phyloP scores from a whole-genome alignment of 2,888 invertebrate genomes.

The Chironomus tentans region DNA sequence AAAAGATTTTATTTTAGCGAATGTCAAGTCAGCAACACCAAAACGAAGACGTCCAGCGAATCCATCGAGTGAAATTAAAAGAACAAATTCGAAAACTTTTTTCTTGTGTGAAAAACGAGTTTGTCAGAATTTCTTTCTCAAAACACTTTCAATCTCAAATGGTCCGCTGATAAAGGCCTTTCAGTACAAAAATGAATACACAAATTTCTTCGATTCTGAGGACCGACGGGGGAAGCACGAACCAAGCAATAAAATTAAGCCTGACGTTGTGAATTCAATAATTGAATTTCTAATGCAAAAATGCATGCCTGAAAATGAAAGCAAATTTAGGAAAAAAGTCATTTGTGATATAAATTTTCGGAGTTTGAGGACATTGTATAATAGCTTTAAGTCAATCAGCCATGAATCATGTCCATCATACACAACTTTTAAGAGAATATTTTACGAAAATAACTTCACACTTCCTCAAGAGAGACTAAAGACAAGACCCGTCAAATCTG shows the following conservation, averaged over 20 bases:
- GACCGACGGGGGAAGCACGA: constrained; percentile 4
- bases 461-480: neutral
- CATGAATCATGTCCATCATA: neutral
- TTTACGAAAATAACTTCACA: constrained; percentile 5
- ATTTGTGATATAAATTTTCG: neutral
- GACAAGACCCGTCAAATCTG: neutral
- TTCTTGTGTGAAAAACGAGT: constrained; percentile 4
- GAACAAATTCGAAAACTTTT: constrained; percentile 14
- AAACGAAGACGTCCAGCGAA: neutral
- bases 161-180: constrained; percentile 18
- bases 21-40: constrained; percentile 8
- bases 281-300: neutral
- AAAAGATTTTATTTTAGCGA: constrained; percentile 21
- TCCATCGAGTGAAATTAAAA: neutral
- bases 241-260: constrained; percentile 7
- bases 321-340: neutral
- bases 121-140: constrained; percentile 15
- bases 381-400: neutral
- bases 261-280: neutral
- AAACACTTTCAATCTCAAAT: constrained; percentile 9
- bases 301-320: neutral
- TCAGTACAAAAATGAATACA: constrained; percentile 5
- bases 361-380: neutral
- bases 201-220: constrained; percentile 18
- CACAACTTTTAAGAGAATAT: constrained; percentile 16